Evolutionary conservation across 1,140 invertebrate genomes (phyloP), one percentile per base, ranked within the genome.

Genomic region (Temnothorax longispinosus): DNA sequence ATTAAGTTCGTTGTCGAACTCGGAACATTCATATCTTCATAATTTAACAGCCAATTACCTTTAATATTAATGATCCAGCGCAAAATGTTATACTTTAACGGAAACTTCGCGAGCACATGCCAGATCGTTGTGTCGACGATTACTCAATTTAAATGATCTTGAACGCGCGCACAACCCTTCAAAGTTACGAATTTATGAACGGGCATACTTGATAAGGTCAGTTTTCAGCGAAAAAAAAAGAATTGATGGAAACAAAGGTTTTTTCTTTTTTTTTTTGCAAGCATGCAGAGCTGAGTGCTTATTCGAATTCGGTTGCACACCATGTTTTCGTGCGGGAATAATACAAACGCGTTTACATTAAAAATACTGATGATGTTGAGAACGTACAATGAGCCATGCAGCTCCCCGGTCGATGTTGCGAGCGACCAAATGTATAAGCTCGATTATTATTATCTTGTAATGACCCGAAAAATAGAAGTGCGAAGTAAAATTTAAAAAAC

Each of bases 321-420:
- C n/a, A 62, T 41, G 13, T 71, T 41, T 35, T 72, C 7, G 0
- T 52, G 32, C 32, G 8, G 15, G 44, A 50, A 64, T 67, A 82
- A 44, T 60, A 35, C 18, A 4, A 6, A 78, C 44, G n/a, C 27
- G 18, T 50, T 78, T n/a, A 7, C 58, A 60, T 77, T 47, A 58
- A 78, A 80, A 71, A 54, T 72, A 52, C 13, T 44, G 27, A 44
- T 10, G 13, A 72, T 13, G 50, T 65, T 72, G 60, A 80, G 38
- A 27, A 5, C 62, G 15, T 13, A 27, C 2, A 81, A 81, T 81
- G 71, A 81, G 18, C 21, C 2, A 78, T 10, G 44, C 15, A 64
- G 11, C 13, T 18, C 2, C 7, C 11, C 3, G 8, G 0, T 80
- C 3, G 21, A 81, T 81, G 41, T 15, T 15, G 8, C 13, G 27